Base-by-base conservation (phyloP, 2,888 invertebrate species). In the Maniola hyperantus region DNA sequence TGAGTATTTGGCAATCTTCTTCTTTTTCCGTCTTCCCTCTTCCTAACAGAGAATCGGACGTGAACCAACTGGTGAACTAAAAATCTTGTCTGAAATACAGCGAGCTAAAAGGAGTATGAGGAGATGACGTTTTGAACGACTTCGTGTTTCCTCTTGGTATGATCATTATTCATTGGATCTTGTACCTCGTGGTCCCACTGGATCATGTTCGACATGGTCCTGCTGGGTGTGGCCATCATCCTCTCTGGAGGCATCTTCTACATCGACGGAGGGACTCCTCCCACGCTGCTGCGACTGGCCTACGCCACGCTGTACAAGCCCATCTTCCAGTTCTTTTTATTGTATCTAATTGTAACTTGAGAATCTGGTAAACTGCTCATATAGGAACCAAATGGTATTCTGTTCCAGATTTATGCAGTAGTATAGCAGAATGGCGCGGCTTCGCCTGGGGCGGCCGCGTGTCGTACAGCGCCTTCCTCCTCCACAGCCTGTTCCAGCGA, bases 371-470 rank as follows among this genome's bases (percentile, higher is more conserved):
- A n/a, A n/a, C n/a, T n/a, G n/a, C n/a, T n/a, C n/a, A n/a, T n/a
- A n/a, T n/a, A n/a, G n/a, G n/a, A n/a, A n/a, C 4, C 26, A 26
- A 26, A 26, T 26, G 26, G 4, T 20, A 20, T 55, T 44, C 6
- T 44, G 10, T 61, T 66, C 0, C 78, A 90, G 90, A 72, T 2
- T 48, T 83, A 0, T 87, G 83, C 76, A 81, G 90, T 2, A 66
- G 80, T 7, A 74, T 89, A 48, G 13, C 87, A 20, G 89, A 89
- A 68, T 91, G 90, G 90, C 84, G 87, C n/a, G 91, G 90, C 4
- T 88, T 84, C 72, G 78, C 85, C 0, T 88, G 88, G 90, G 71
- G 74, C 2, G 89, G 88, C 0, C 80, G 89, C 0, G 83, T 83
- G 34, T 81, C 90, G 0, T 91, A 90, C 82, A 74, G 84, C 71